Evolutionary conservation across 2,113 vertebrate genomes (phyloP), one percentile per base, ranked within the genome.

Genomic region (Zosterops japonicus): DNA sequence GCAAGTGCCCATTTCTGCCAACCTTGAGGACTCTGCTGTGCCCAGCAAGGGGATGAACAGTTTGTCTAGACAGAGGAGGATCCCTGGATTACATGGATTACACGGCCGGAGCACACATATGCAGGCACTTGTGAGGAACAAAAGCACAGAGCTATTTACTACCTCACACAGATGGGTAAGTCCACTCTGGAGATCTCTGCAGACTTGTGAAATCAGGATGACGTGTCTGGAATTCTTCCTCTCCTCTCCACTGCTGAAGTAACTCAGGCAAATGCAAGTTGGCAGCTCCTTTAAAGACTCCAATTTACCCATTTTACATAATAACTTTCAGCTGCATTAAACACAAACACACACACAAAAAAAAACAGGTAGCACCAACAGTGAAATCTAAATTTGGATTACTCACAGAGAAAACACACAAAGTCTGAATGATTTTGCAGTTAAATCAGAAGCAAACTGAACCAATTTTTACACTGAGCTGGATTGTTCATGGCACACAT

Each of bases 131-230:
- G 55, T 16, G 29, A 15, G 74, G 14, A 60, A 59, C 33, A 28
- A 24, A 61, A 81, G 79, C 14, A 56, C 82, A 71, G 39, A 1
- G 25, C 46, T 35, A 7, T 49, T 85, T 23, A 14, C 36, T 41
- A 42, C 93, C 47, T 95, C 94, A 65, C 35, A 27, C 83, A 81
- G 92, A 91, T 39, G 90, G 91, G 22, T 59, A 85, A 60, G 35
- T 92, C 93, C 97, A 92, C 61, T 74, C 80, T 68, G 94, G 88
- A 82, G 93, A 88, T 72, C 63, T 89, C 93, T 93, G 76, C 33
- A 93, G 89, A 50, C 95, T 82, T 96, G 90, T 72, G 89, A 95
- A 97, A 84, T 96, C 89, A 67, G 79, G 93, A 64, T 90, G 93
- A 83, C 4, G 13, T 31, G 74, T 75, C 55, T 96, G 70, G 81